These are phyloP conservation scores for Rousettus leschenaultii DNA, from an alignment of 2,113 vertebrate genomes.

Conservation along the genomic window DNA sequence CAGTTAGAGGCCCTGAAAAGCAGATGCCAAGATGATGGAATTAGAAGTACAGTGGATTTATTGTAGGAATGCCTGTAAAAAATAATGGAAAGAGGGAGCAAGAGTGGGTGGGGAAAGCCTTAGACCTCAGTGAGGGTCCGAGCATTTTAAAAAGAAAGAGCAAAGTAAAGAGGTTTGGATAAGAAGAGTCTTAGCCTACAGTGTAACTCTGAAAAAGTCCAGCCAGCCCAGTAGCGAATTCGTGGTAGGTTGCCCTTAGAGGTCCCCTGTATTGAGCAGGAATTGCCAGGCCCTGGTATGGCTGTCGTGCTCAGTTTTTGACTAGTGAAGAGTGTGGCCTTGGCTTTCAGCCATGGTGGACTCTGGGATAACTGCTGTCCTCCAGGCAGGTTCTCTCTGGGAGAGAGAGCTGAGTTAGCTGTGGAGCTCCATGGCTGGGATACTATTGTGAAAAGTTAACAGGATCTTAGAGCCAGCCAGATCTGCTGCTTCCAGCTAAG, in stretches of 20 bases:
- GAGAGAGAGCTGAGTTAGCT: neutral
- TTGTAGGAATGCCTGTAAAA: neutral
- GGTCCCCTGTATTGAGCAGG: neutral
- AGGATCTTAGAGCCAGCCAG: neutral
- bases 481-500: neutral
- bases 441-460: neutral
- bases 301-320: too few species aligned
- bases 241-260: neutral
- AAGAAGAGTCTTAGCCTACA: neutral
- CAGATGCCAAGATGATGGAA: neutral
- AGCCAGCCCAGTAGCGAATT: fast-evolving
- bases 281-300: neutral
- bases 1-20: neutral
- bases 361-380: neutral
- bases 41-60: too few species aligned
- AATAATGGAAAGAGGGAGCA: neutral
- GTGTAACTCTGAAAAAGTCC: neutral
- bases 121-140: neutral
- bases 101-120: neutral
- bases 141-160: neutral
- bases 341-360: neutral
- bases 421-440: neutral
- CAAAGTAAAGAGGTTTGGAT: neutral
- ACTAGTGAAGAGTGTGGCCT: neutral
- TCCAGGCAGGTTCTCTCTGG: neutral